These are phyloP conservation scores for Ptychobarbus kaznakovi DNA, from an alignment of 2,797 vertebrate genomes.

Conservation along the genomic window DNA sequence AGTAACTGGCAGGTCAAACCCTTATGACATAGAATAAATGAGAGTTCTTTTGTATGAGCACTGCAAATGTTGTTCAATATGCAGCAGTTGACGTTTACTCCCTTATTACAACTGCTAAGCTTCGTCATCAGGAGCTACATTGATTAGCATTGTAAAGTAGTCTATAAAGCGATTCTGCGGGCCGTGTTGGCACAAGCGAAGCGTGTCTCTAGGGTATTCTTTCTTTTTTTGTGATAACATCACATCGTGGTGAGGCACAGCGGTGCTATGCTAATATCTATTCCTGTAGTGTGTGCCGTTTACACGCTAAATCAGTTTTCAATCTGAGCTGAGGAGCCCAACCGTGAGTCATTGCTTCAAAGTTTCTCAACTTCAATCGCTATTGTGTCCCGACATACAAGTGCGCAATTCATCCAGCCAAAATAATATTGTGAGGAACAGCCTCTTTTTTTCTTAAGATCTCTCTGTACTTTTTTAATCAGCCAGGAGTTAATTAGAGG, in stretches of 20 bases:
- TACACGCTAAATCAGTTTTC: constrained; percentile 29
- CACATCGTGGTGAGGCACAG: constrained; percentile 20
- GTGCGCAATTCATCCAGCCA: constrained; percentile 3
- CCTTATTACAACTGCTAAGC: constrained; percentile 24
- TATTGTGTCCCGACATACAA: not conserved
- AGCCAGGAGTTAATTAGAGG: constrained; percentile 39
- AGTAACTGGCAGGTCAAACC: constrained; percentile 32
- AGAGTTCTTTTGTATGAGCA: constrained; percentile 6
- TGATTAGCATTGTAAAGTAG: constrained; percentile 22
- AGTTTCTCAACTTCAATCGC: constrained; percentile 11
- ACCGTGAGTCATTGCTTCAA: constrained; percentile 21
- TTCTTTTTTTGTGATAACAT: constrained; percentile 35
- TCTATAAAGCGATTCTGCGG: not conserved
- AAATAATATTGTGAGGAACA: not conserved
- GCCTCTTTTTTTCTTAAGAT: not conserved
- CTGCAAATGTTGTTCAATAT: constrained; percentile 4
- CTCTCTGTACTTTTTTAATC: constrained; percentile 28
- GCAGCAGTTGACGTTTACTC: not conserved
- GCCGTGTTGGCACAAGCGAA: constrained; percentile 11
- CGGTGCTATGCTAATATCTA: constrained; percentile 38
- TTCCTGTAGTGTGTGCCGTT: constrained; percentile 22
- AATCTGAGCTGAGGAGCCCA: not conserved
- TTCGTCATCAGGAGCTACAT: not conserved
- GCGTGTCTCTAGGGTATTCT: not conserved
- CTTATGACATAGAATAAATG: constrained; percentile 40